These are phyloP conservation scores for Agrilus cyanescens DNA, from an alignment of 2,888 invertebrate species.

Conservation along the genomic window DNA sequence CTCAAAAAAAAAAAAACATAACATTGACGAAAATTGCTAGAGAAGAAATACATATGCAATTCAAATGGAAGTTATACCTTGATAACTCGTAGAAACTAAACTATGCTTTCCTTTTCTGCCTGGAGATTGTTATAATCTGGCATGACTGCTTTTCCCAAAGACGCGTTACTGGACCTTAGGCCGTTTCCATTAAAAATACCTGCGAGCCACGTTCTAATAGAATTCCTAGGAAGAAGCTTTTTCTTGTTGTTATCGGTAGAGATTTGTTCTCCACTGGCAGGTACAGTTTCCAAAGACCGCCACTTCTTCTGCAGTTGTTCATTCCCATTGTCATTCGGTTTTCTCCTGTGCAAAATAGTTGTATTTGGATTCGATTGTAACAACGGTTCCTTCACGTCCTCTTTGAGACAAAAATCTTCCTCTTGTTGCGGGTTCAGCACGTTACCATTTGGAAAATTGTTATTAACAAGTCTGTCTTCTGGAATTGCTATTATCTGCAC, in stretches of 20 bases:
- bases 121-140: slow-evolving; percentile 43
- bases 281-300: slow-evolving; percentile 65
- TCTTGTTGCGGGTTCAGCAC: slow-evolving; percentile 31
- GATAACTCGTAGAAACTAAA: slow-evolving; percentile 24
- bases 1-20: not conserved
- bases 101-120: slow-evolving; percentile 47
- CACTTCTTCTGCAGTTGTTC: slow-evolving; percentile 51
- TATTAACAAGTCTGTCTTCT: slow-evolving; percentile 38
- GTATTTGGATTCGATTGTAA: slow-evolving; percentile 26
- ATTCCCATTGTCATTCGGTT: slow-evolving; percentile 29
- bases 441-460: slow-evolving; percentile 45
- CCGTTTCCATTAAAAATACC: slow-evolving; percentile 64
- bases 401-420: slow-evolving; percentile 23
- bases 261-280: slow-evolving; percentile 26
- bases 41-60: too few relatives aligned
- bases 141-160: slow-evolving; percentile 42
- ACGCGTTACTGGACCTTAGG: slow-evolving; percentile 51
- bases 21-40: too few relatives aligned
- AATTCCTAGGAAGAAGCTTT: slow-evolving; percentile 47
- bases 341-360: slow-evolving; percentile 24
- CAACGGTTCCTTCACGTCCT: slow-evolving; percentile 36
- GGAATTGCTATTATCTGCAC: slow-evolving; percentile 35
- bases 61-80: too few relatives aligned
- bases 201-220: slow-evolving; percentile 60
- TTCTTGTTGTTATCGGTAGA: slow-evolving; percentile 39